Percentiles rank a stretch among this genome's conserved stretches.
Evolutionary conservation across 2,113 vertebrate genomes (phyloP).

Genomic region (Prolemur simus): DNA sequence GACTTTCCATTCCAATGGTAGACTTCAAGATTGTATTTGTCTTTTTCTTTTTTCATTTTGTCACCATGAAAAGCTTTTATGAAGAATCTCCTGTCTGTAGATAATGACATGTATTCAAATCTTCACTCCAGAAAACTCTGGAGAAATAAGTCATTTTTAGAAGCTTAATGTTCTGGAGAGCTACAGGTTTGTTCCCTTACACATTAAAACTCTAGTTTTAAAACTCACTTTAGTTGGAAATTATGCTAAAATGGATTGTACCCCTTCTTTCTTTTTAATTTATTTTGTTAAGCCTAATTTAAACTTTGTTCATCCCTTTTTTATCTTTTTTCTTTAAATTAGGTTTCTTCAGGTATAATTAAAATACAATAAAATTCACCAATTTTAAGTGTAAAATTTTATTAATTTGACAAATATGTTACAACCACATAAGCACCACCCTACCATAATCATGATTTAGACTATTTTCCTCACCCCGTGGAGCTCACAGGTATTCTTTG

Average conservation of each 20-base stretch:
- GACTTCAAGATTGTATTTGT: not conserved
- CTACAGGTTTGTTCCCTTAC: not conserved
- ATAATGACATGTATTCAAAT: slow-evolving; percentile 10
- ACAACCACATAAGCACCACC: not conserved
- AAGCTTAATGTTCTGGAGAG: not conserved
- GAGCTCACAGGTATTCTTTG: not conserved
- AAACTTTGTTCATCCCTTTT: not conserved
- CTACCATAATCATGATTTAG: not conserved
- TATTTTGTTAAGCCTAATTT: slow-evolving; percentile 12
- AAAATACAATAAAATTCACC: not conserved
- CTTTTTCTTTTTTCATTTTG: slow-evolving; percentile 10
- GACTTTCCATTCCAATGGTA: not conserved
- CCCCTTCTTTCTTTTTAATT: not conserved
- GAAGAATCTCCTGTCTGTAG: slow-evolving; percentile 21
- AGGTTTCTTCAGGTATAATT: not conserved
- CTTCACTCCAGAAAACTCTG: not conserved
- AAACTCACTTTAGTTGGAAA: slow-evolving; percentile 26
- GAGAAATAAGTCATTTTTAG: slow-evolving; percentile 30
- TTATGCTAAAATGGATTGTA: not conserved
- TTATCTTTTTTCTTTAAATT: not conserved
- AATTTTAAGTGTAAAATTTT: not conserved
- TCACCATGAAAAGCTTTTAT: not conserved
- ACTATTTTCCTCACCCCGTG: not conserved
- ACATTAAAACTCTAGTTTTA: not conserved
- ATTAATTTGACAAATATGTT: not conserved